Evolutionary conservation across 1,140 invertebrate genomes (phyloP).

Genomic region (Elymnias hypermnestra): DNA sequence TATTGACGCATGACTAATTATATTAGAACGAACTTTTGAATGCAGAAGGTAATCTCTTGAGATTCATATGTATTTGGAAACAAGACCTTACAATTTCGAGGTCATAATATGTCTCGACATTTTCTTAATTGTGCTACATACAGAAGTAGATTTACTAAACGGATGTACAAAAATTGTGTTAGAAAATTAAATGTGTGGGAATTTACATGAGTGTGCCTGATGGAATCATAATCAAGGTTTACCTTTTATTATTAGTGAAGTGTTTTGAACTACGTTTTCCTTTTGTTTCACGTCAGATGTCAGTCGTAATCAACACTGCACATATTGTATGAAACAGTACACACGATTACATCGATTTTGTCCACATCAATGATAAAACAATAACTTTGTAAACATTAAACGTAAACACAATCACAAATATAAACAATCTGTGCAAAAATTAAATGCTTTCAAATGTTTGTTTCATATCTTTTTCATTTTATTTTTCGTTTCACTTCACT

Average conservation of each 20-base stretch:
- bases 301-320: conserved; percentile 70
- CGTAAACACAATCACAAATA: conserved; percentile 30
- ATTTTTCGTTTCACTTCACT: conserved; percentile 29
- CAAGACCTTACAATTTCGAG: conserved; percentile 44
- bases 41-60: not conserved
- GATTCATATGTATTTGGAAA: conserved; percentile 12
- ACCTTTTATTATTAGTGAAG: conserved; percentile 23
- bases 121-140: conserved; percentile 47
- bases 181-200: conserved; percentile 12
- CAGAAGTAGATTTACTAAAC: not conserved
- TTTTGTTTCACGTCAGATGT: conserved; percentile 64
- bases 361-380: conserved; percentile 40
- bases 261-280: conserved; percentile 43
- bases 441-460: conserved; percentile 19
- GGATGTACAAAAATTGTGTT: not conserved
- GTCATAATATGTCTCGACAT: conserved; percentile 54
- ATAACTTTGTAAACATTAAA: conserved; percentile 28
- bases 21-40: not conserved
- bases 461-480: conserved; percentile 29
- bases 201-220: conserved; percentile 3
- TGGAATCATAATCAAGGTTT: conserved; percentile 8
- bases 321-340: conserved; percentile 57
- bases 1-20: conserved; percentile 13
- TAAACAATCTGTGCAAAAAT: conserved; percentile 24
- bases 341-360: conserved; percentile 56